These are phyloP conservation scores for Drosophila ambigua DNA, from an alignment of 1,140 invertebrate genomes.

Conservation along the genomic window DNA sequence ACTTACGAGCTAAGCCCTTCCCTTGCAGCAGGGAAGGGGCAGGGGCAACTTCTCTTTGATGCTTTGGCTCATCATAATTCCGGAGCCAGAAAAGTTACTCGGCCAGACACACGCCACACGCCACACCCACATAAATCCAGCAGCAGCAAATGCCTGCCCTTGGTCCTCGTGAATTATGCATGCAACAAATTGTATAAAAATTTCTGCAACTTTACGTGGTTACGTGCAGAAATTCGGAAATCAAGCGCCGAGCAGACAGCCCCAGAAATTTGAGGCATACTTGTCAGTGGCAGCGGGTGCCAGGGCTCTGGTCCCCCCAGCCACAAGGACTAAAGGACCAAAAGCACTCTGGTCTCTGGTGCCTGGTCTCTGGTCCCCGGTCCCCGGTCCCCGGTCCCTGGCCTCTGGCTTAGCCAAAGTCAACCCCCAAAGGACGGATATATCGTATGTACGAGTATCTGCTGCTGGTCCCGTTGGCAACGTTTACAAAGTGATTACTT, in stretches of 20 bases:
- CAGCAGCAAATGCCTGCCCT: slow-evolving; percentile 38
- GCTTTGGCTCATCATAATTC: slow-evolving; percentile 78
- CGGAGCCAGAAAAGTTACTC: slow-evolving; percentile 34
- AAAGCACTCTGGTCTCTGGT: slow-evolving; percentile 29
- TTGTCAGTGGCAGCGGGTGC: slow-evolving; percentile 21
- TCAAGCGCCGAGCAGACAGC: slow-evolving; percentile 53
- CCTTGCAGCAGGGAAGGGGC: background rate
- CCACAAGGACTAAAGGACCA: slow-evolving; percentile 4
- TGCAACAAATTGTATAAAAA: slow-evolving; percentile 83
- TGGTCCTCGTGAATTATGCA: slow-evolving; percentile 79
- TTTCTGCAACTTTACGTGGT: slow-evolving; percentile 80
- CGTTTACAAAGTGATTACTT: slow-evolving; percentile 83
- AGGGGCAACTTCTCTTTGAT: slow-evolving; percentile 48
- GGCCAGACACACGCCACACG: slow-evolving; percentile 9
- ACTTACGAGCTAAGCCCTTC: slow-evolving; percentile 25
- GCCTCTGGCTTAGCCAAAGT: slow-evolving; percentile 39
- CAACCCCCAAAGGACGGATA: slow-evolving; percentile 58
- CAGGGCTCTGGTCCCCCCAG: too few species aligned
- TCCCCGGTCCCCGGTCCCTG: slow-evolving; percentile 38
- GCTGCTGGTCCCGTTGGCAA: slow-evolving; percentile 15
- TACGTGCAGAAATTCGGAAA: slow-evolving; percentile 80
- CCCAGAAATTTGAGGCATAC: slow-evolving; percentile 64
- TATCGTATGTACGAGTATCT: slow-evolving; percentile 23
- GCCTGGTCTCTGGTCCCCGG: slow-evolving; percentile 33
- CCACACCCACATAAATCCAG: slow-evolving; percentile 65